phyloP scores from a whole-genome alignment of 1,140 invertebrate species.

The Aphis craccivora region DNA sequence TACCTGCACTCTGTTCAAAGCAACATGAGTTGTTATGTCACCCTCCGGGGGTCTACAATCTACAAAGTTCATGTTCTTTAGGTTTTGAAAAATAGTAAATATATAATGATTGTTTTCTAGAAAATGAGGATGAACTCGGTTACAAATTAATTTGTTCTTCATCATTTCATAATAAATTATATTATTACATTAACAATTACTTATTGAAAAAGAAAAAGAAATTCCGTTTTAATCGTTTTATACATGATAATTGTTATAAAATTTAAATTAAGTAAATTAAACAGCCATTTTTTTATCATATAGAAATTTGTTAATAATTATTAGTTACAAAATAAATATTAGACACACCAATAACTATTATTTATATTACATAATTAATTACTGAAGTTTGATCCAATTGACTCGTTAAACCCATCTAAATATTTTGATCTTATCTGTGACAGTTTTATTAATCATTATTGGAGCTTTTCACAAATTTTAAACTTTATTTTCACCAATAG shows the following conservation, averaged over 20 bases:
- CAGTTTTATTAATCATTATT: background rate
- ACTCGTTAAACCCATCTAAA: background rate
- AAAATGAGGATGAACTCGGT: no score
- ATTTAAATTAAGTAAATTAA: background rate
- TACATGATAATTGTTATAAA: background rate
- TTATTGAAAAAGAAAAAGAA: no score
- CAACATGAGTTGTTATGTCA: background rate
- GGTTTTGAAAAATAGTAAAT: background rate
- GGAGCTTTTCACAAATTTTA: no score
- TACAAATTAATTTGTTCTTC: no score
- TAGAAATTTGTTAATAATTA: background rate
- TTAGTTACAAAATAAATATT: no score
- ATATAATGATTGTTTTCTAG: background rate
- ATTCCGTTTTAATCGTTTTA: background rate
- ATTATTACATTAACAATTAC: no score
- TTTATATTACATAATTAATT: background rate
- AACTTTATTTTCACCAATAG: background rate
- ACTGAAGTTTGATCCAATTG: background rate
- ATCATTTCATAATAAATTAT: no score
- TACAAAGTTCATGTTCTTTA: background rate
- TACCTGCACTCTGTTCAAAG: no score
- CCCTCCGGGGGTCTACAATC: background rate
- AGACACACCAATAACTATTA: background rate
- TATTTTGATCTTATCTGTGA: background rate
- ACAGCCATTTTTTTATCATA: background rate